phyloP scores from a whole-genome alignment of 2,797 vertebrate genomes.

The Protonibea diacanthus region DNA sequence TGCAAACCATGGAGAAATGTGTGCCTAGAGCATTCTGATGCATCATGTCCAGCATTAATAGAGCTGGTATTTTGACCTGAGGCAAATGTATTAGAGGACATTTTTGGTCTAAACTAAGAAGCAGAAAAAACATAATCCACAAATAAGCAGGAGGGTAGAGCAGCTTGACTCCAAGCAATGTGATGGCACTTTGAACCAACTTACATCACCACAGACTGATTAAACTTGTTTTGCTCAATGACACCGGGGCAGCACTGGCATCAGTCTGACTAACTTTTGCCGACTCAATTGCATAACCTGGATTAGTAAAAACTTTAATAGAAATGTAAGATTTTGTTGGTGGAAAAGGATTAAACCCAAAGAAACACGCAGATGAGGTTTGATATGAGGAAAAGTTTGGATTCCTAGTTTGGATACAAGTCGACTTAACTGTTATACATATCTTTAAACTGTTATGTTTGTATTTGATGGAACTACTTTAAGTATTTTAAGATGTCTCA shows the following conservation, averaged over 20 bases:
- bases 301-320: slow-evolving; percentile 33
- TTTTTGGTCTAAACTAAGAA: slow-evolving; percentile 33
- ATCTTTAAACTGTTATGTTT: no score
- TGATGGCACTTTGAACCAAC: slow-evolving; percentile 24
- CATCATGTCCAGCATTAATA: background rate
- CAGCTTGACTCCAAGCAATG: background rate
- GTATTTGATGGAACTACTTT: no score
- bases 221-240: slow-evolving; percentile 41
- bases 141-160: background rate
- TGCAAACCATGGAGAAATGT: slow-evolving; percentile 1
- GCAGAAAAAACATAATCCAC: slow-evolving; percentile 20
- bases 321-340: slow-evolving; percentile 21
- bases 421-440: no score
- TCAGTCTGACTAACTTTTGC: slow-evolving; percentile 39
- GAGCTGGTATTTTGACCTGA: slow-evolving; percentile 36
- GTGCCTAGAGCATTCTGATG: no score
- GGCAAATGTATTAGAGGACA: slow-evolving; percentile 34
- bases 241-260: slow-evolving; percentile 12
- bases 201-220: slow-evolving; percentile 63
- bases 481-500: background rate
- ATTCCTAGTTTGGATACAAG: background rate
- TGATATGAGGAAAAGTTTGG: background rate
- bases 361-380: background rate
- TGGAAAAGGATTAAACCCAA: slow-evolving; percentile 13
- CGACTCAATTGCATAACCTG: slow-evolving; percentile 49